Evolutionary conservation across 2,113 vertebrate species (phyloP).

Genomic region (Ammodytes marinus): DNA sequence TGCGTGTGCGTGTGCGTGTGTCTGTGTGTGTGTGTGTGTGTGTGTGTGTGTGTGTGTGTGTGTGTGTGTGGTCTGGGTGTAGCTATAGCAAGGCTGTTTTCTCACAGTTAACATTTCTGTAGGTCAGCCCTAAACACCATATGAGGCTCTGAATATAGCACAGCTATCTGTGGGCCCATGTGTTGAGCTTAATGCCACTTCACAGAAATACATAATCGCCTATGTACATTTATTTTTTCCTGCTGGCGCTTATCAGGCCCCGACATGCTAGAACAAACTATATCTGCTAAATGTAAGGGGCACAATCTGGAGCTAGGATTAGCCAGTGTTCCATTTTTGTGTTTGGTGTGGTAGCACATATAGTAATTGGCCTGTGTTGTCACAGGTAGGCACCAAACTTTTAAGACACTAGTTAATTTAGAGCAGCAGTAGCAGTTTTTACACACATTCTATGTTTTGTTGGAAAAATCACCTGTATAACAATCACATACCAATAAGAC

Average conservation of each 20-base stretch:
- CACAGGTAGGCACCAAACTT: too few species aligned
- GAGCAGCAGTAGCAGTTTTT: not conserved
- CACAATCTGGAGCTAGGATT: not conserved
- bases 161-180: not conserved
- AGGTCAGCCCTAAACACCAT: not conserved
- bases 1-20: not conserved
- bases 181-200: not conserved
- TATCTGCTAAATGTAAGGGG: not conserved
- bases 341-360: not conserved
- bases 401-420: too few species aligned
- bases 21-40: not conserved
- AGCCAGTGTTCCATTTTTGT: not conserved
- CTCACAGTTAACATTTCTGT: not conserved
- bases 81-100: not conserved
- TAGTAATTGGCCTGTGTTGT: too few species aligned
- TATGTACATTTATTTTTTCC: not conserved
- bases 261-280: not conserved
- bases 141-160: not conserved
- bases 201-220: not conserved
- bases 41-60: too few species aligned
- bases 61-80: not conserved
- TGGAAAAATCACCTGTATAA: not conserved
- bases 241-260: not conserved
- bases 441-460: not conserved
- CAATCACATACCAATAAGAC: not conserved